These are phyloP conservation scores for Cynopterus sphinx DNA, from an alignment of 2,797 vertebrate species.

Conservation along the genomic window DNA sequence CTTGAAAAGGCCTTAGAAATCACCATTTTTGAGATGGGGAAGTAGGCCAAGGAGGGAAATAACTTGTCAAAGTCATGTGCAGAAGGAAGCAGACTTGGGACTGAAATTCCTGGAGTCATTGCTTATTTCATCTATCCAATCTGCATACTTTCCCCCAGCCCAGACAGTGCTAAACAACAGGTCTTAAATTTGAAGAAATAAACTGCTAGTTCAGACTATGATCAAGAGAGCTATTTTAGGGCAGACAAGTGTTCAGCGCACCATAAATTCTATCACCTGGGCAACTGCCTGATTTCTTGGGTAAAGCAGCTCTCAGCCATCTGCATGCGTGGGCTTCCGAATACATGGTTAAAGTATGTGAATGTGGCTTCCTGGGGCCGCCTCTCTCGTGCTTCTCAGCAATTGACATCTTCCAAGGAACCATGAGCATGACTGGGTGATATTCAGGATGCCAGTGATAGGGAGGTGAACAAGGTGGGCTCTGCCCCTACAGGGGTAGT, in stretches of 20 bases:
- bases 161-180: not conserved
- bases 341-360: not conserved
- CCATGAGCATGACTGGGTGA: not conserved
- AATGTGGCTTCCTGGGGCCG: not conserved
- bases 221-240: constrained; percentile 70
- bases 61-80: not conserved
- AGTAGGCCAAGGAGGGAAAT: not conserved
- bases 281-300: constrained; percentile 68
- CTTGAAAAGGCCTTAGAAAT: not conserved
- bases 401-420: not conserved
- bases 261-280: constrained; percentile 73
- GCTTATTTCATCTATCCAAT: not conserved
- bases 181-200: constrained; percentile 23
- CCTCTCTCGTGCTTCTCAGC: not conserved
- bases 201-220: constrained; percentile 44
- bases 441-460: not conserved
- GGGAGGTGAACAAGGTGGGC: not conserved
- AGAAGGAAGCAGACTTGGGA: not conserved
- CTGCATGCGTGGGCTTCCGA: constrained; percentile 54
- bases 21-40: not conserved
- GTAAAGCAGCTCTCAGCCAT: constrained; percentile 58
- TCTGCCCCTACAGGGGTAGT: not conserved
- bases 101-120: not conserved
- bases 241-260: constrained; percentile 22
- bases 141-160: not conserved